Base-by-base conservation (phyloP, 2,888 invertebrate genomes). In the Cylloceria caligata region DNA sequence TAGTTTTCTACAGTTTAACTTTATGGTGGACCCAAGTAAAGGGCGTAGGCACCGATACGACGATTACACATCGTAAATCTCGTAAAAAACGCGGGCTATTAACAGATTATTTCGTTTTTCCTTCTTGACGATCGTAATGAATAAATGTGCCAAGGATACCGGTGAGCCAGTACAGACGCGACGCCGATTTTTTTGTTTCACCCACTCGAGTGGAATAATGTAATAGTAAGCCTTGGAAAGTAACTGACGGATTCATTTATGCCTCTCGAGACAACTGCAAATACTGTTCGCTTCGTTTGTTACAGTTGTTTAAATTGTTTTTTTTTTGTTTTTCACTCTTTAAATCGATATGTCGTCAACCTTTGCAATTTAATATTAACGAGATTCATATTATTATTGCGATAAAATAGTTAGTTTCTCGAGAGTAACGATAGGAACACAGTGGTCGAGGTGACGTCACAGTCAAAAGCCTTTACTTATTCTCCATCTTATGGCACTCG, bases 41-140 rank as follows among this genome's bases (percentile, higher is more conserved):
- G 75, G 65, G 69, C 69, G 80, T 80, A 80, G 80, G 80, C 80
- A 80, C 75, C 80, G 71, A 42, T 76, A 60, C 72, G 36, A 75
- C 57, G 65, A 60, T 76, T 49, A 4, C 27, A 62, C n/a, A 36
- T 71, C 71, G 55, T 69, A 24, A 36, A 24, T 64, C 6, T 64
- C 42, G 19, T 60, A 62, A 67, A 64, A 67, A 64, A 39, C 47
- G 24, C 55, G 42, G 69, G 49, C 49, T 65, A 42, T 42, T 9
- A 69, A 80, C 60, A 52, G 36, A 30, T 55, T 42, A 47, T 19
- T 42, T 34, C 52, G 13, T 55, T 62, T n/a, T 55, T 36, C n/a
- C n/a, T 16, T 36, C 24, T 19, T 7, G 42, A 42, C 62, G 67
- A 52, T 49, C 16, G 36, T 3, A 49, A 67, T 39, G 55, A 55